A percentile compares a stretch with the other conserved stretches of the same genome.
These are phyloP conservation scores for Bombus consobrinus DNA, from an alignment of 1,140 invertebrate genomes.

Conservation along the genomic window DNA sequence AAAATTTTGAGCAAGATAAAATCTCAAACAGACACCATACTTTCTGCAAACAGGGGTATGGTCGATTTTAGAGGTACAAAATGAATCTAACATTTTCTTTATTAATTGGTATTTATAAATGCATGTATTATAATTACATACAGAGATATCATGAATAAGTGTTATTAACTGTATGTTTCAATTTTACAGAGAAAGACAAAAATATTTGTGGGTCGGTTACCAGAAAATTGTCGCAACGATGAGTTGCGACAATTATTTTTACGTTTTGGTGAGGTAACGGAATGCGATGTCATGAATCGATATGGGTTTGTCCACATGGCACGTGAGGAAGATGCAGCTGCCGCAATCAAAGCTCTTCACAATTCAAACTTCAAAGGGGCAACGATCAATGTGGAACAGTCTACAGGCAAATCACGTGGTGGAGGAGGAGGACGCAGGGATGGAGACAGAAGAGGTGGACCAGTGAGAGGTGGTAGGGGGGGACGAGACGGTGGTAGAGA, in stretches of 20 bases:
- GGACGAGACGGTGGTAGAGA: constrained; percentile 81
- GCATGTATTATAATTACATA: constrained; percentile 26
- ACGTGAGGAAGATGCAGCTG: constrained; percentile 79
- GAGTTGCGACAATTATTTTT: constrained; percentile 80
- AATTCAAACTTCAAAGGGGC: constrained; percentile 82
- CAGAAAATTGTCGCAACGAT: constrained; percentile 81
- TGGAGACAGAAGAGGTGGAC: constrained; percentile 77
- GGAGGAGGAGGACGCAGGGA: constrained; percentile 76
- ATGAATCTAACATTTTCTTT: constrained; percentile 26
- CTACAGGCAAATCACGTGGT: constrained; percentile 80
- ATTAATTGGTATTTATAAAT: constrained; percentile 34
- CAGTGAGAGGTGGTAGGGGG: constrained; percentile 80
- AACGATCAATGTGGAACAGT: constrained; percentile 81
- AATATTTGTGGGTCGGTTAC: constrained; percentile 81
- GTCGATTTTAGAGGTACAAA: constrained; percentile 77
- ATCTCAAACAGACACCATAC: constrained; percentile 80
- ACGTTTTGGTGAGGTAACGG: constrained; percentile 80
- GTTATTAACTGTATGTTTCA: constrained; percentile 39
- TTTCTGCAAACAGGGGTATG: constrained; percentile 67
- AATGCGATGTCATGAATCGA: constrained; percentile 82
- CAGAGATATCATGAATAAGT: background rate
- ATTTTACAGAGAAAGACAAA: constrained; percentile 80
- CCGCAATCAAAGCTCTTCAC: constrained; percentile 80
- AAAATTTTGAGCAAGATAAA: constrained; percentile 74
- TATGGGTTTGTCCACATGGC: constrained; percentile 82